Conservation (phyloP, 2,113 vertebrate genomes). For the Rhipidura dahli region DNA sequence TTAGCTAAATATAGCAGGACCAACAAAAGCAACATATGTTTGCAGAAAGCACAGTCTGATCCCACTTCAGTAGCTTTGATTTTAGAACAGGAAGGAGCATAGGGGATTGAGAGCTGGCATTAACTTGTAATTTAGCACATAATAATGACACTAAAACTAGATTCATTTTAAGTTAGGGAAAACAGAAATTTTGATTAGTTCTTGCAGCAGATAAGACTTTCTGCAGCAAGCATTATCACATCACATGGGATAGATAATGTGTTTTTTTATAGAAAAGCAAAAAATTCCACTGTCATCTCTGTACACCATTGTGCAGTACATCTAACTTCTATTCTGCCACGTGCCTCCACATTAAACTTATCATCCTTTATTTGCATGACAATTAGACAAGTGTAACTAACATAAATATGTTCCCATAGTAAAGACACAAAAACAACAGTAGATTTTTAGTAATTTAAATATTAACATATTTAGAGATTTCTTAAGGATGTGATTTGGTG, state of each 20-base stretch:
- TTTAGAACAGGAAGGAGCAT: neutral
- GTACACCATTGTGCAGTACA: neutral
- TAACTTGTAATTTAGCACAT: neutral
- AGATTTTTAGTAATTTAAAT: neutral
- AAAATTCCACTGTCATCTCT: neutral
- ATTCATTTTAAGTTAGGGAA: neutral
- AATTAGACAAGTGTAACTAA: neutral
- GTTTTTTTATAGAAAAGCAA: neutral
- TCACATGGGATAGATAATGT: fast-evolving
- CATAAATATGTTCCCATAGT: neutral
- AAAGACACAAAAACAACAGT: neutral
- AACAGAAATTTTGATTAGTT: neutral
- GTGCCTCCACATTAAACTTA: neutral
- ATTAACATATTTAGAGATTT: neutral
- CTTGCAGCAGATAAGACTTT: neutral
- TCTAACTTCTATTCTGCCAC: neutral
- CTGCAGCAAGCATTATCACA: neutral
- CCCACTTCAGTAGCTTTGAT: neutral
- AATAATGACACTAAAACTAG: neutral
- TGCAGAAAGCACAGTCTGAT: neutral
- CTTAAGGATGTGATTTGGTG: neutral
- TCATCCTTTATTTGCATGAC: neutral
- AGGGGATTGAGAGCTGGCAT: neutral
- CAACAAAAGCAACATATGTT: neutral
- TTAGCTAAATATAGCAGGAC: neutral